Evolutionary conservation across 2,888 invertebrate species (phyloP).

Genomic region (Chloromyia formosa): DNA sequence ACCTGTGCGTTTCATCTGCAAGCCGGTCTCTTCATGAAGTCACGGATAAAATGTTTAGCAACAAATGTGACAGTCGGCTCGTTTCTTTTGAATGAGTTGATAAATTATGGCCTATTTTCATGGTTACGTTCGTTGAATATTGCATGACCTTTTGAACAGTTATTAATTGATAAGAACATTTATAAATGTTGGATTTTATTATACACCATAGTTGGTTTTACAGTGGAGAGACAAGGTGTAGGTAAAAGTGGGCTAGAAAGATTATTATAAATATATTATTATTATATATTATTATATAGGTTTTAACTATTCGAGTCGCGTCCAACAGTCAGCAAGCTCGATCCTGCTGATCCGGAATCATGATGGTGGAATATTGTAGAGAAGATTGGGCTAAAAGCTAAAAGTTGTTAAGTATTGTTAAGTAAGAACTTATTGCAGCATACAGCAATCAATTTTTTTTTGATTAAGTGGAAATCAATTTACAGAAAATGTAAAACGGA

Average conservation of each 20-base stretch:
- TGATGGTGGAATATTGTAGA: too few species aligned
- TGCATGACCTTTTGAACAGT: slow-evolving; percentile 41
- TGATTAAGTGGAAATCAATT: too few species aligned
- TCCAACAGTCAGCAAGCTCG: too few species aligned
- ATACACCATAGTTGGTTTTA: background rate
- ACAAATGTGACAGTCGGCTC: slow-evolving; percentile 43
- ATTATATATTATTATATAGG: too few species aligned
- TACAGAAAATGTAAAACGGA: too few species aligned
- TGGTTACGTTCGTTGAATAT: slow-evolving; percentile 34
- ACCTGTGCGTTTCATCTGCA: background rate
- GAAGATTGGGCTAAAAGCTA: too few species aligned
- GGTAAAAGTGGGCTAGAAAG: background rate
- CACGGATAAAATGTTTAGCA: slow-evolving; percentile 42
- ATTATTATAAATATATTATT: too few species aligned
- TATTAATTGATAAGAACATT: slow-evolving; percentile 42
- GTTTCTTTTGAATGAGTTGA: slow-evolving; percentile 27
- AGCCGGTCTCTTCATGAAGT: background rate
- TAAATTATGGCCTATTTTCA: slow-evolving; percentile 40
- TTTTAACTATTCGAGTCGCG: too few species aligned
- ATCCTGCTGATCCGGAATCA: too few species aligned
- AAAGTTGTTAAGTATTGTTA: too few species aligned
- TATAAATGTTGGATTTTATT: slow-evolving; percentile 35
- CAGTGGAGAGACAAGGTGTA: background rate
- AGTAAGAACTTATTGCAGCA: too few species aligned
- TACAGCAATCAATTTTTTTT: too few species aligned